Percentiles rank a stretch among this genome's conserved stretches.
phyloP scores from a whole-genome alignment of 2,113 vertebrate species.

The Podarcis cretensis region DNA sequence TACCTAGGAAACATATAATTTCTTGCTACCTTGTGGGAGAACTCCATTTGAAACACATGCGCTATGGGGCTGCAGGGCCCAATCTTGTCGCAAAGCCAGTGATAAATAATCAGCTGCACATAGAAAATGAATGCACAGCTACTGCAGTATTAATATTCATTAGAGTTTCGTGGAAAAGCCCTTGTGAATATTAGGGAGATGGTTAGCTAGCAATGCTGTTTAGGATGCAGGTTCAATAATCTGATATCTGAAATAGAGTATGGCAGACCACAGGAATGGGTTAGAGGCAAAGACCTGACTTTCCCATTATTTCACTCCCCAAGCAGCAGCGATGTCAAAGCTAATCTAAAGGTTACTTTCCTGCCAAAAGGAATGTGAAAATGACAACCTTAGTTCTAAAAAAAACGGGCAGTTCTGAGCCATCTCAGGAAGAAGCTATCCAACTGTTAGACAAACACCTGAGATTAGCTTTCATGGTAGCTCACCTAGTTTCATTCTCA shows the following conservation, averaged over 20 bases:
- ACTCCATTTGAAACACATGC: conserved; percentile 31
- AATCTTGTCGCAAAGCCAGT: conserved; percentile 46
- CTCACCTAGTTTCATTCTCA: conserved; percentile 28
- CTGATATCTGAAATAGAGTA: not conserved
- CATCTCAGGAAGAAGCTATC: conserved; percentile 49
- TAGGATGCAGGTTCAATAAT: conserved; percentile 36
- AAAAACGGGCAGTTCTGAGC: conserved; percentile 52
- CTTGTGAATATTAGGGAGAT: not conserved
- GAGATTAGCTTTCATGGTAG: conserved; percentile 55
- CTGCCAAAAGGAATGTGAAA: conserved; percentile 56
- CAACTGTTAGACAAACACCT: conserved; percentile 62
- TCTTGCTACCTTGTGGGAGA: conserved; percentile 54
- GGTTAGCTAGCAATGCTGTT: not conserved
- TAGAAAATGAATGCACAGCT: conserved; percentile 41
- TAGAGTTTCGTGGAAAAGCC: conserved; percentile 31
- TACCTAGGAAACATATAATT: conserved; percentile 41
- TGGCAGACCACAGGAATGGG: not conserved
- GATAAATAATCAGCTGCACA: conserved; percentile 56
- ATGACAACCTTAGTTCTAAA: conserved; percentile 46
- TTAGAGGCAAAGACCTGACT: conserved; percentile 32
- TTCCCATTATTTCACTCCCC: conserved; percentile 47
- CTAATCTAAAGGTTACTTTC: conserved; percentile 51
- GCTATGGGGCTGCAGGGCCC: conserved; percentile 46
- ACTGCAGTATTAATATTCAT: conserved; percentile 27
- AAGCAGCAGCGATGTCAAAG: conserved; percentile 41